Conservation (phyloP, 2,113 vertebrate species). For the Lota lota region DNA sequence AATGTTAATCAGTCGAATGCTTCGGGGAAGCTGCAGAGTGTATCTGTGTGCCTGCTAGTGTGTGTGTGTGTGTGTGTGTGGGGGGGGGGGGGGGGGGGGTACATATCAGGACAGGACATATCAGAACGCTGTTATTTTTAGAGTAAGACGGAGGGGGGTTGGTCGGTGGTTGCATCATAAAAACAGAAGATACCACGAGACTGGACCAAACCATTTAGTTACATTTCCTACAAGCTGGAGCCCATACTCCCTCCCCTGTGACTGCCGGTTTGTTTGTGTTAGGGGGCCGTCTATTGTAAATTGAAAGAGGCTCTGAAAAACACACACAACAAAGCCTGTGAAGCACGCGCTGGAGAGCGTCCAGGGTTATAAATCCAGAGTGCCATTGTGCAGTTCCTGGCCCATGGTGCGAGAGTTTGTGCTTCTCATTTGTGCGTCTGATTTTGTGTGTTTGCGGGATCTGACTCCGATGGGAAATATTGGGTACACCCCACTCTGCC, state of each 20-base stretch:
- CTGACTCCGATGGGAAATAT: conserved; percentile 51
- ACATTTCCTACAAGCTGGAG: conserved; percentile 34
- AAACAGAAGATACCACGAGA: conserved; percentile 12
- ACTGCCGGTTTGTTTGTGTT: conserved; percentile 21
- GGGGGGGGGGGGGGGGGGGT: no score
- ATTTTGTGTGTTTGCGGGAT: conserved; percentile 31
- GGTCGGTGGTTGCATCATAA: no score
- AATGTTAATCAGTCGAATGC: conserved; percentile 49
- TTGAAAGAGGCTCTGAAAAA: conserved; percentile 23
- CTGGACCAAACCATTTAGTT: conserved; percentile 27
- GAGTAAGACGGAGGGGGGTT: conserved; percentile 23
- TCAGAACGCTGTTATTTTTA: background rate
- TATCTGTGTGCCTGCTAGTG: background rate
- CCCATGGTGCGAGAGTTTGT: conserved; percentile 47
- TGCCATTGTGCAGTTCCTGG: conserved; percentile 24
- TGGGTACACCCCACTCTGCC: conserved; percentile 15
- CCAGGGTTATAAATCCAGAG: conserved; percentile 29
- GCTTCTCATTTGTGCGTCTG: conserved; percentile 53
- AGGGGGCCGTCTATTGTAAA: conserved; percentile 22
- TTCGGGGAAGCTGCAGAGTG: conserved; percentile 16
- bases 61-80: conserved; percentile 6
- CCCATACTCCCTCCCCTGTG: conserved; percentile 13
- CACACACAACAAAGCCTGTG: background rate
- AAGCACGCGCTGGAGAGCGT: conserved; percentile 30
- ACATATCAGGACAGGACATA: no score